Evolutionary conservation across 2,113 vertebrate genomes (phyloP), one percentile per base, ranked within the genome.

Genomic region (Thunnus thynnus): DNA sequence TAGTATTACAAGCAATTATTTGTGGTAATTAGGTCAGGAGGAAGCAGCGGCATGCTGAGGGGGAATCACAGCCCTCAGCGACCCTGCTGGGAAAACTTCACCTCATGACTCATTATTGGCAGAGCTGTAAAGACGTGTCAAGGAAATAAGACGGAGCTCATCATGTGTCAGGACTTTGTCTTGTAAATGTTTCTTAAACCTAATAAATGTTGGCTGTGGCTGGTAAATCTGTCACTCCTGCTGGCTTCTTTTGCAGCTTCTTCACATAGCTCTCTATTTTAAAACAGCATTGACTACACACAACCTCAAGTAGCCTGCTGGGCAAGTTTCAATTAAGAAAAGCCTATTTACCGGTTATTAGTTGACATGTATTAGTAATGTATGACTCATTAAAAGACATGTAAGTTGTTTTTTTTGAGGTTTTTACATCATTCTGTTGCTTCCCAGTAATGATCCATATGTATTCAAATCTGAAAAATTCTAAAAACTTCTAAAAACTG

Each of bases 11-110:
- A 83, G 78, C 50, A 81, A 88, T 92, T 86, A 92, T 86, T 74
- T 69, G 80, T 16, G 65, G 78, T 90, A 92, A 91, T 86, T 84
- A 78, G 88, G 86, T 88, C 85, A 69, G 81, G 78, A 74, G 78
- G 88, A 84, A 78, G 86, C 82, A 17, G 73, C 36, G 16, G 72
- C 16, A 2, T 66, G 67, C 82, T 70, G 85, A 68, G 68, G 60
- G 72, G 66, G 79, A 73, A 63, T 71, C 67, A 0, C 79, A 85
- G 85, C 76, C 83, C 14, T 55, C 32, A 60, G 85, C 60, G 52
- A 57, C 36, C 78, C 82, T 9, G 82, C 69, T 25, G 52, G 80
- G 77, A 51, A 73, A 81, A 60, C 57, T 14, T 88, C 76, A 67
- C 76, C 79, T 70, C 9, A 1, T 11, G 12, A 54, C 70, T 83